Conservation (phyloP, 2,113 vertebrate species). For the Tor tambroides region DNA sequence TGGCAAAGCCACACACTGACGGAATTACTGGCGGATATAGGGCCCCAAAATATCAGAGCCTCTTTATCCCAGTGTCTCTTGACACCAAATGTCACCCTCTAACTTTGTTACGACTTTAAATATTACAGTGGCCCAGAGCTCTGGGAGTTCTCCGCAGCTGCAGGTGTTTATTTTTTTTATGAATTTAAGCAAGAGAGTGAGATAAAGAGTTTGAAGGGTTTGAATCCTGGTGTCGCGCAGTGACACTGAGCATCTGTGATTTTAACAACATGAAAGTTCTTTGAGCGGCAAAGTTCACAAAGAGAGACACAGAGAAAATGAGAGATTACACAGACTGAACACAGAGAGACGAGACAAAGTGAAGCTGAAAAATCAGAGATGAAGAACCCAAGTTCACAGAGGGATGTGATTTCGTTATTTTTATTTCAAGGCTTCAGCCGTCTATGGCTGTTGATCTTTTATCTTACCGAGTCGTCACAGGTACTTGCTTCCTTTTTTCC, state of each 20-base stretch:
- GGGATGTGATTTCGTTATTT: conserved; percentile 2
- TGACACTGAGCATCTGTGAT: conserved; percentile 41
- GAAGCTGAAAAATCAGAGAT: conserved; percentile 16
- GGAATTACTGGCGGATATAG: conserved; percentile 57
- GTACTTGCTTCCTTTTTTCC: background rate
- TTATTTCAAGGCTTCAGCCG: background rate
- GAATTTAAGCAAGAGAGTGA: background rate
- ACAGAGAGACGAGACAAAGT: conserved; percentile 14
- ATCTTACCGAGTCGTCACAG: background rate
- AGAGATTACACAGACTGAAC: conserved; percentile 2
- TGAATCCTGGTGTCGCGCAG: background rate
- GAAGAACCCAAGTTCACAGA: background rate
- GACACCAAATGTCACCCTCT: conserved; percentile 46
- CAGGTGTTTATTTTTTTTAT: conserved; percentile 30
- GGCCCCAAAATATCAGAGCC: conserved; percentile 54
- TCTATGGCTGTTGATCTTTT: background rate
- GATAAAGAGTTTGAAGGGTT: background rate
- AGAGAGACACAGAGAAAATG: background rate
- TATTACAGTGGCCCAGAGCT: conserved; percentile 40
- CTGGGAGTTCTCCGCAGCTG: background rate
- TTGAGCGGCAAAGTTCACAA: conserved; percentile 5
- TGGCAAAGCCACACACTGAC: conserved; percentile 75
- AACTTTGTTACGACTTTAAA: conserved; percentile 46
- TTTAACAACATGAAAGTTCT: conserved; percentile 30
- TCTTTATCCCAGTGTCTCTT: conserved; percentile 44